A percentile compares a stretch with the other conserved stretches of the same genome.
Evolutionary conservation across 2,797 vertebrate species (phyloP).

Genomic region (Chelonia mydas): DNA sequence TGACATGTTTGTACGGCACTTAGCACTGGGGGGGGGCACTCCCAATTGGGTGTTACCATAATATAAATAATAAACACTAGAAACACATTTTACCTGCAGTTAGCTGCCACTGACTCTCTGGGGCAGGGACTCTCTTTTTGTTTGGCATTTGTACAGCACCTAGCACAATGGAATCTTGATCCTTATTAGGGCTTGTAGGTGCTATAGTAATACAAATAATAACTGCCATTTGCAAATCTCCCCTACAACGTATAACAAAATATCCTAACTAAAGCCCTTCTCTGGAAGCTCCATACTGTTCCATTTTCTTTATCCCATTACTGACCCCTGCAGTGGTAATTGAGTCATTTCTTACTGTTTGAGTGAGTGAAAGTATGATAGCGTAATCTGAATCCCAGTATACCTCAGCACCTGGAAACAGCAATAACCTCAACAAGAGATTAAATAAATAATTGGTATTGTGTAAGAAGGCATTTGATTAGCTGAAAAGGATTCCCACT

Average conservation of each 20-base stretch:
- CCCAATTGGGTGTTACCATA: neutral
- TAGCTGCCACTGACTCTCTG: neutral
- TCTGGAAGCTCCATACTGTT: neutral
- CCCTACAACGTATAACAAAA: neutral
- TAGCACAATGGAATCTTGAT: neutral
- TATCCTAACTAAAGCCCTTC: neutral
- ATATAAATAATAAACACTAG: neutral
- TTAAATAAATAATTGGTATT: neutral
- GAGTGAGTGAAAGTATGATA: neutral
- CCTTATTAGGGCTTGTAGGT: neutral
- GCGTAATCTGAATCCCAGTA: neutral
- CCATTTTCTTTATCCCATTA: neutral
- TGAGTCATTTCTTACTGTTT: neutral
- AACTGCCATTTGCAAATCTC: neutral
- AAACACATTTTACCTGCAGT: neutral
- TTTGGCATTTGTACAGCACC: neutral
- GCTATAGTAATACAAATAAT: neutral
- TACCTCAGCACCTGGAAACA: neutral
- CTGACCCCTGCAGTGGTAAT: fast-evolving
- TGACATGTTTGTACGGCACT: neutral
- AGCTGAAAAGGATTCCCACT: neutral
- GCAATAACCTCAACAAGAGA: neutral
- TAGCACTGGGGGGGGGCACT: fast-evolving
- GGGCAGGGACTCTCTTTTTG: neutral
- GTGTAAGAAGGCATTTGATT: neutral